A percentile compares a stretch with the other conserved stretches of the same genome.
phyloP scores from a whole-genome alignment of 2,797 vertebrate genomes.

The Austrolebias charrua region DNA sequence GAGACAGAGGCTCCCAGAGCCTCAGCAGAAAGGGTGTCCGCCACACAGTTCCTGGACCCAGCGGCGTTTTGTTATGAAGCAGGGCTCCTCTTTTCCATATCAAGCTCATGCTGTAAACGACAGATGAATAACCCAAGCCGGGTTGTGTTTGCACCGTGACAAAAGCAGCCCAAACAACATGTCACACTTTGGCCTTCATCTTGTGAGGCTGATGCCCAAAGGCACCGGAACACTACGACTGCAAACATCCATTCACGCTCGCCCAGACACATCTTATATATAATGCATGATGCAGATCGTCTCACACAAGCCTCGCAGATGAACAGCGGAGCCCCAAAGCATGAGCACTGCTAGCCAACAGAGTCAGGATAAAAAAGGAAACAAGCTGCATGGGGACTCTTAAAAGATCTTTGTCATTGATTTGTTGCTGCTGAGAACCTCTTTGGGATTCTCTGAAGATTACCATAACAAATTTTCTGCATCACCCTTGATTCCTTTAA shows the following conservation, averaged over 20 bases:
- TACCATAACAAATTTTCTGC: constrained; percentile 21
- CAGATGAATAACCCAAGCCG: constrained; percentile 31
- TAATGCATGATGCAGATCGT: constrained; percentile 75
- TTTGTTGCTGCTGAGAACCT: constrained; percentile 10
- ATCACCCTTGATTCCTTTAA: constrained; percentile 22
- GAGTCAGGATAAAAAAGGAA: constrained; percentile 3
- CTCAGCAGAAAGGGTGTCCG: constrained; percentile 31
- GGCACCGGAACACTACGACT: constrained; percentile 45
- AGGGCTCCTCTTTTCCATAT: not conserved
- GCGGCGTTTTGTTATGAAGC: constrained; percentile 7
- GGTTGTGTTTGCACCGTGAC: constrained; percentile 29
- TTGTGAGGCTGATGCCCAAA: constrained; percentile 31
- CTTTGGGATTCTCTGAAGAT: constrained; percentile 26
- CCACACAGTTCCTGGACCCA: constrained; percentile 27
- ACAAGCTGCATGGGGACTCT: not conserved
- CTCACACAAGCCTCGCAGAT: constrained; percentile 55
- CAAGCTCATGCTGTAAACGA: constrained; percentile 8
- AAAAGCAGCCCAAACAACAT: constrained; percentile 40
- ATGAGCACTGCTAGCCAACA: constrained; percentile 18
- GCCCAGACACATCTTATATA: constrained; percentile 72
- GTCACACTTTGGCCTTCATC: constrained; percentile 47
- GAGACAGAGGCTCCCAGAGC: constrained; percentile 50
- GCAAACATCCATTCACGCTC: constrained; percentile 58
- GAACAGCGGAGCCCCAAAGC: constrained; percentile 39
- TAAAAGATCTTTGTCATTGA: constrained; percentile 8